A percentile compares a stretch with the other conserved stretches of the same genome.
Conservation (phyloP, 2,113 vertebrate genomes). For the Gymnocephalus cernua region DNA sequence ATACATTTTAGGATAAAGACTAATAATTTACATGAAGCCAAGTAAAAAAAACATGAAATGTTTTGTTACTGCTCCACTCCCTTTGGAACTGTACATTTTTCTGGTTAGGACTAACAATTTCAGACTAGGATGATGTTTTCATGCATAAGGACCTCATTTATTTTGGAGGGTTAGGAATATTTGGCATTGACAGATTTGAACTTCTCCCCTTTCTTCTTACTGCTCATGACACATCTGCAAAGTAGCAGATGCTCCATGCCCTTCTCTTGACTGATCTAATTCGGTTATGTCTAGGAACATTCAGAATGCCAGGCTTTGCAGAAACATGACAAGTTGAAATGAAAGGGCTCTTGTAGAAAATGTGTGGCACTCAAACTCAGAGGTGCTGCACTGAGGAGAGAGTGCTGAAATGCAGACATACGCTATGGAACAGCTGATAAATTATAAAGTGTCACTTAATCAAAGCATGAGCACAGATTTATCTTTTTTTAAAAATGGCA, state of each 20-base stretch:
- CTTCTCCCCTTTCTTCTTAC: slow-evolving; percentile 27
- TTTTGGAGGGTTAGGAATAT: slow-evolving; percentile 52
- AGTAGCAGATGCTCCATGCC: slow-evolving; percentile 67
- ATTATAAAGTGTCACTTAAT: slow-evolving; percentile 62
- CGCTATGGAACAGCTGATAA: slow-evolving; percentile 58
- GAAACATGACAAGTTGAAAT: slow-evolving; percentile 79
- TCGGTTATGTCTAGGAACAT: slow-evolving; percentile 75
- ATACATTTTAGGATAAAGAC: slow-evolving; percentile 31
- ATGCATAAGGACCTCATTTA: slow-evolving; percentile 44
- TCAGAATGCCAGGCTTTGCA: slow-evolving; percentile 65
- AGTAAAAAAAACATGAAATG: slow-evolving; percentile 32
- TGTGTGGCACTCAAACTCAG: slow-evolving; percentile 44
- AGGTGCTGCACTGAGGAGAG: slow-evolving; percentile 33
- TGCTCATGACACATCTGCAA: slow-evolving; percentile 59
- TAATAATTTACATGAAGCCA: slow-evolving; percentile 41
- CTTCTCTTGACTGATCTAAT: slow-evolving; percentile 81
- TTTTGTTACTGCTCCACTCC: not conserved
- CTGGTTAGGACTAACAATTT: slow-evolving; percentile 42
- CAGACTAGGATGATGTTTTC: slow-evolving; percentile 21
- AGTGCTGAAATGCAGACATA: slow-evolving; percentile 52
- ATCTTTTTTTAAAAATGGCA: slow-evolving; percentile 27
- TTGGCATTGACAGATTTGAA: slow-evolving; percentile 64
- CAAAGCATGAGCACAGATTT: slow-evolving; percentile 41
- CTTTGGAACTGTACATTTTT: slow-evolving; percentile 7
- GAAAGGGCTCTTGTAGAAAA: slow-evolving; percentile 67